Percentiles rank a stretch among this genome's conserved stretches.
Evolutionary conservation across 2,113 vertebrate species (phyloP).

Genomic region (Ceuthmochares aereus): DNA sequence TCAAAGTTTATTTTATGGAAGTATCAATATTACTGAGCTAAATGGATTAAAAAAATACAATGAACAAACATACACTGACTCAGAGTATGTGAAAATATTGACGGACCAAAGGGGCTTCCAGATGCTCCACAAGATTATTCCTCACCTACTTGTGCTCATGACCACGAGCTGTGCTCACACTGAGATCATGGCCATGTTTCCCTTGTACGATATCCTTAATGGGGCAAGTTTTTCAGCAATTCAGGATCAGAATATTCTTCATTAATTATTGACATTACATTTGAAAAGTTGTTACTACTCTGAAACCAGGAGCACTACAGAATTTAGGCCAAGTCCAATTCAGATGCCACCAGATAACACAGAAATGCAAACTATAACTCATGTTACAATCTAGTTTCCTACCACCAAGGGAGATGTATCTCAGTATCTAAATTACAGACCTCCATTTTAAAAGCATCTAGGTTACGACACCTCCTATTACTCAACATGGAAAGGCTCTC

Average conservation of each 20-base stretch:
- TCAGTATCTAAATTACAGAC: neutral
- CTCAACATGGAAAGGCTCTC: neutral
- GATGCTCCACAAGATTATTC: neutral
- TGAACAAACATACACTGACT: neutral
- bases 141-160: neutral
- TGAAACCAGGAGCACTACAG: neutral
- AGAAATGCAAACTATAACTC: neutral
- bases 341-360: neutral
- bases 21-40: neutral
- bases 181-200: neutral
- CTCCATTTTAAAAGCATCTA: neutral
- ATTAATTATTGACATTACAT: neutral
- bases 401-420: neutral
- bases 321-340: neutral
- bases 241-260: neutral
- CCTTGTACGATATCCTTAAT: neutral
- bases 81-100: neutral
- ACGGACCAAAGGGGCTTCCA: neutral
- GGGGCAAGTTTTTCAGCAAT: neutral
- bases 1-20: neutral
- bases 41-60: neutral
- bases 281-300: neutral
- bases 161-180: neutral
- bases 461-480: neutral
- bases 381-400: neutral